A percentile compares a stretch with the other conserved stretches of the same genome.
phyloP scores from a whole-genome alignment of 2,113 vertebrate genomes.

The Xiphophorus maculatus region DNA sequence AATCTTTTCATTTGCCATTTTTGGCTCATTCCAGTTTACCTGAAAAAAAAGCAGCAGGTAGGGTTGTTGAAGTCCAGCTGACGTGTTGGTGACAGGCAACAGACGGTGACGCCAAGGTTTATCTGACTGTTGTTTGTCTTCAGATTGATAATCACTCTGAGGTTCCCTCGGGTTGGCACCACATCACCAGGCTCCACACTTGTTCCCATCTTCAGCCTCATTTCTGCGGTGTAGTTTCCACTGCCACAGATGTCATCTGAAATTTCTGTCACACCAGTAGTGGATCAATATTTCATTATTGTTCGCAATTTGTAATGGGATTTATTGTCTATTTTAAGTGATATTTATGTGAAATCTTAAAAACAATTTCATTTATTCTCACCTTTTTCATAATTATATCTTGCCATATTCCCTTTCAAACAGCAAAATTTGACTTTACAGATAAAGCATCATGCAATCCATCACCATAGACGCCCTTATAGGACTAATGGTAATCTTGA shows the following conservation, averaged over 20 bases:
- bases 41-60: slow-evolving; percentile 77
- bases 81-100: slow-evolving; percentile 70
- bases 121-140: slow-evolving; percentile 76
- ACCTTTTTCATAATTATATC: not conserved
- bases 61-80: slow-evolving; percentile 50
- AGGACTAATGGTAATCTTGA: not conserved
- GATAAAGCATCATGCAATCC: not conserved
- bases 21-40: slow-evolving; percentile 52
- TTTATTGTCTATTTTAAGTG: not conserved
- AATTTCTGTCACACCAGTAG: slow-evolving; percentile 69
- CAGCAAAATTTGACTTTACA: not conserved
- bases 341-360: not conserved
- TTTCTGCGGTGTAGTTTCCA: slow-evolving; percentile 79
- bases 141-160: slow-evolving; percentile 71
- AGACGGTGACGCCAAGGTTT: slow-evolving; percentile 72
- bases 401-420: not conserved
- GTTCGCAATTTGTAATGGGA: not conserved
- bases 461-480: not conserved
- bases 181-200: slow-evolving; percentile 39
- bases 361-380: not conserved
- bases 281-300: not conserved
- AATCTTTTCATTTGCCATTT: not conserved
- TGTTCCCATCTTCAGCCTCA: slow-evolving; percentile 69
- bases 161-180: slow-evolving; percentile 40
- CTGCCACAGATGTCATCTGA: slow-evolving; percentile 76